These are phyloP conservation scores for Oreochromis mossambicus DNA, from an alignment of 2,797 vertebrate species.

Conservation along the genomic window DNA sequence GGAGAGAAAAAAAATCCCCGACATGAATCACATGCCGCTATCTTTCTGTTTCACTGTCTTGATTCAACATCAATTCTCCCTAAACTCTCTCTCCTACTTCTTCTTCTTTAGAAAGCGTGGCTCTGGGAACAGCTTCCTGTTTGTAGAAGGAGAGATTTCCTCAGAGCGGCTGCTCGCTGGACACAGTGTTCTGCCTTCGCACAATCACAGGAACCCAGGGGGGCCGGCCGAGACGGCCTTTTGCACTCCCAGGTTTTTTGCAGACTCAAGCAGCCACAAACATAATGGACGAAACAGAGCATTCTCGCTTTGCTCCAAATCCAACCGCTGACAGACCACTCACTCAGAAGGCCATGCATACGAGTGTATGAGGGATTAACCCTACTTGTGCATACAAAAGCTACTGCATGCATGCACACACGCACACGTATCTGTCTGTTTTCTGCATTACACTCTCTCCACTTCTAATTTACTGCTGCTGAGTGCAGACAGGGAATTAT, in stretches of 20 bases:
- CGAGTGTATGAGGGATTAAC: background rate
- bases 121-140: constrained; percentile 76
- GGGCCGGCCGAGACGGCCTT: constrained; percentile 59
- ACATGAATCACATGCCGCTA: constrained; percentile 16
- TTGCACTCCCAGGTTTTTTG: constrained; percentile 20
- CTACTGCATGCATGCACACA: background rate
- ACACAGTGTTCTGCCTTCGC: constrained; percentile 73
- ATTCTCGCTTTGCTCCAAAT: background rate
- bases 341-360: background rate
- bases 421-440: constrained; percentile 54
- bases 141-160: constrained; percentile 79
- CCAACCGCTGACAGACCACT: constrained; percentile 12
- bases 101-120: constrained; percentile 61
- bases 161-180: constrained; percentile 64
- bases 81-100: background rate
- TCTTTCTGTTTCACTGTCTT: constrained; percentile 21
- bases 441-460: constrained; percentile 63
- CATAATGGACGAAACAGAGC: constrained; percentile 12
- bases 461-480: constrained; percentile 64
- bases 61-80: constrained; percentile 7
- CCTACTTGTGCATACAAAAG: background rate
- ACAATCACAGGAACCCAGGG: constrained; percentile 82
- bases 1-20: background rate
- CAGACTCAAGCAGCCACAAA: background rate
- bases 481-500: constrained; percentile 53